Evolutionary conservation across 2,797 vertebrate genomes (phyloP).

Genomic region (Neosilurus mollespiculum): DNA sequence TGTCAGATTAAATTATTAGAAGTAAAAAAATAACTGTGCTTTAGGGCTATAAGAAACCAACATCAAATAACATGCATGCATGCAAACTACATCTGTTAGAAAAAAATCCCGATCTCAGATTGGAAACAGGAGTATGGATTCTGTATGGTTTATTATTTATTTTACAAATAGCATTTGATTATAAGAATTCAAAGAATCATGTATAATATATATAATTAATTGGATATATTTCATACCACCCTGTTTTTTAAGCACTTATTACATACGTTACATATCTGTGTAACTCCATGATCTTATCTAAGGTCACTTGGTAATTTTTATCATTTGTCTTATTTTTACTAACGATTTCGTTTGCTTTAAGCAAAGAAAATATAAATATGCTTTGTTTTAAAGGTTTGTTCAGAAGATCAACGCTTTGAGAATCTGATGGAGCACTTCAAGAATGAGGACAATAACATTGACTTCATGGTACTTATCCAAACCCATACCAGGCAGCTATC

Average conservation of each 20-base stretch:
- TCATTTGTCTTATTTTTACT: background rate
- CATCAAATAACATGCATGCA: background rate
- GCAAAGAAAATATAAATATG: background rate
- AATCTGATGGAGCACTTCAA: constrained; percentile 97
- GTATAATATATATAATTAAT: background rate
- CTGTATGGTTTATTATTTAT: background rate
- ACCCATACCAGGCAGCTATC: background rate
- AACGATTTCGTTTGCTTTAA: background rate
- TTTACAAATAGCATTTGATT: background rate
- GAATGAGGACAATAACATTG: constrained; percentile 95
- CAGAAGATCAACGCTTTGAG: constrained; percentile 91
- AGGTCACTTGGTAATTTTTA: background rate
- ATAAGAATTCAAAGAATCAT: background rate
- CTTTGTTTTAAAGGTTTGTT: constrained; percentile 82
- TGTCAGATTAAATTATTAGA: background rate
- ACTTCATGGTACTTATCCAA: constrained; percentile 87
- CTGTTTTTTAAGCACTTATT: background rate
- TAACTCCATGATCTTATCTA: background rate
- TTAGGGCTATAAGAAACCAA: background rate
- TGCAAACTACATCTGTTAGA: background rate
- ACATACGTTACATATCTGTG: background rate
- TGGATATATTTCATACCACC: background rate
- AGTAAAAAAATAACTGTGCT: background rate
- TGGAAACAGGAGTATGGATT: background rate
- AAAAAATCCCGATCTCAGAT: background rate